Evolutionary conservation across 2,888 invertebrate species (phyloP), one percentile per base, ranked within the genome.

Genomic region (Ormia ochracea): DNA sequence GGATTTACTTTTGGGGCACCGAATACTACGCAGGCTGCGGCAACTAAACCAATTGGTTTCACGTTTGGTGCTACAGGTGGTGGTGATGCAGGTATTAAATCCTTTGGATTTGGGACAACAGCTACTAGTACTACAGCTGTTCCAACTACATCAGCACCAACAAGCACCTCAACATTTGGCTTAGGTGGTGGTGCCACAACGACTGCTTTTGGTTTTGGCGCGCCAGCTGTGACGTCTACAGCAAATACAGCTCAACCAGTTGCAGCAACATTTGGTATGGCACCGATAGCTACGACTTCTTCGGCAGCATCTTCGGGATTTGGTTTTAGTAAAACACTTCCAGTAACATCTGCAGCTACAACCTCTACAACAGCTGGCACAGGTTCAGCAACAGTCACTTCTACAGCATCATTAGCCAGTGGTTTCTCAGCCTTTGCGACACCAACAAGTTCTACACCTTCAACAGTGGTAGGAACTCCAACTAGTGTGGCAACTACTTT

Each of bases 1-100:
- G 98, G 88, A 97, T 98, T 89, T 97, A 98, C 73, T 97, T 96
- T 21, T 93, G 92, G 86, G 97, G 97, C 88, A 97, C 97, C 3
- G 98, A 89, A 86, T 97, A 96, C 2, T 0, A 91, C 88, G 12
- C 69, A 84, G 70, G 86, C 84, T 2, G 87, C 77, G 1, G 85
- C 85, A 41, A 85, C 82, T 2, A 88, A 73, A 28, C 84, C 86
- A 7, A n/a, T 85, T 83, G 56, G 81, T 12, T 65, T 70, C 9
- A 26, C 69, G 12, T 77, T 81, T 19, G 77, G 82, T 2, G 73
- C 80, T 2, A 58, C 38, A 58, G 84, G n/a, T 61, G 85, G 45
- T 68, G 84, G 3, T 2, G 78, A 68, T 23, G 82, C 82, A 12
- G 76, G 83, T 1, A 61, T 83, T 3, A 77, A 77, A 5, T 19